Base-by-base conservation (phyloP, 1,140 invertebrate genomes). In the Subanguina moxae region DNA sequence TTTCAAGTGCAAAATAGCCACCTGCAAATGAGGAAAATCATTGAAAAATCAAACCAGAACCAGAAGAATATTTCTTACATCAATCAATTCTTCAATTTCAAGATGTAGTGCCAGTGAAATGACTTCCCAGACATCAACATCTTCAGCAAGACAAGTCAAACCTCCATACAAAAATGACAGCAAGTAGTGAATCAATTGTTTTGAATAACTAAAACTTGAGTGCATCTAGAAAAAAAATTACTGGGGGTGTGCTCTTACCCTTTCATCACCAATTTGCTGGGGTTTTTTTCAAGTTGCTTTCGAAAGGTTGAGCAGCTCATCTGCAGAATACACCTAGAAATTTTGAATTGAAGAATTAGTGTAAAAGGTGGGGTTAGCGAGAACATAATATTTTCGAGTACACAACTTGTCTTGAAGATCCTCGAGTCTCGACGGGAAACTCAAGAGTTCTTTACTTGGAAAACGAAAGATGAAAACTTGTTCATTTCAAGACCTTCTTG, bases 111-210 rank as follows among this genome's bases (percentile, higher is more conserved):
- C 58, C 3, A 80, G 63, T 15, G 67, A 32, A 11, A 81, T 57
- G 3, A 81, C 46, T 52, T 80, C 78, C 80, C 80, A 80, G 30
- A 79, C 38, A 59, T 80, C 78, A 5, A 81, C 67, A 32, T 80
- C 70, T 0, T 79, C 67, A 8, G 77, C 77, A 25, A 77, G 45
- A 15, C 63, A 76, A 5, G 77, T 78, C 27, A 80, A 42, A 21
- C 78, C 78, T 19, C 81, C 78, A 61, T 80, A 82, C 15, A 80
- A 57, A 64, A 80, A 80, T 27, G 67, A 58, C 7, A 80, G 62
- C 11, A 83, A 56, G 61, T 83, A 80, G 58, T 83, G 65, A 52
- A 78, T 71, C 17, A 71, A 38, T 11, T 67, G 52, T 28, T 68
- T 61, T 13, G 71, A 77, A 45, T 67, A 78, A 19, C 76, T 52